Base-by-base conservation (phyloP, 2,113 vertebrate species). In the Semnornis frantzii region DNA sequence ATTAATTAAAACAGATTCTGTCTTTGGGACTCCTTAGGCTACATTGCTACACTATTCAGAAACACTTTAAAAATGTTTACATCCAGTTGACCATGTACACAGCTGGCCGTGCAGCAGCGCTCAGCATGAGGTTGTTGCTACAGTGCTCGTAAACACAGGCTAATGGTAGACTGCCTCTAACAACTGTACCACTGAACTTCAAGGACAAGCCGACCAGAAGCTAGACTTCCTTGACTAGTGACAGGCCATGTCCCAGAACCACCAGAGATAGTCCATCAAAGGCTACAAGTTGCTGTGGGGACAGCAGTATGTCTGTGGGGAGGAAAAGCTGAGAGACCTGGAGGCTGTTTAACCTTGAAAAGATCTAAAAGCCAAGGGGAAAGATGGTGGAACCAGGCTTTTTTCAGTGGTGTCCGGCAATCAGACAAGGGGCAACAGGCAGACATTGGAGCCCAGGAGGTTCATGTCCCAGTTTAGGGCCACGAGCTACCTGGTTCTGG, bases 141-240 rank as follows among this genome's bases (percentile, higher is more conserved):
- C 25, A 9, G 15, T 15, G 15, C 8, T 50, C 57, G n/a, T 57
- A 82, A 80, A 4, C 0, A 0, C 1, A 25, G 31, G 21, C 57
- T 1, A 11, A 0, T 14, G 8, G 7, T 19, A 80, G 30, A 16
- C 5, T 31, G 24, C 34, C 48, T 27, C 10, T 39, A 12, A 1
- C 15, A 55, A 5, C 31, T 68, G 9, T 76, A 50, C 33, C 9
- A 6, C 57, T 10, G 23, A 52, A 57, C 57, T 60, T 70, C 48
- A 77, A 16, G 14, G 42, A 15, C 30, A 87, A 33, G 8, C 5
- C 18, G 44, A 9, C 6, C 17, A 17, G 30, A 34, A 84, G 20
- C 9, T 59, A 25, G 14, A 89, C 24, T 2, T 42, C 24, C 24
- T 63, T 15, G 10, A 50, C 50, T 1, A 62, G 14, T 5, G 5